Percentiles rank a stretch among this genome's conserved stretches.
Conservation (phyloP, 2,888 invertebrate genomes). For the Maniola hyperantus region DNA sequence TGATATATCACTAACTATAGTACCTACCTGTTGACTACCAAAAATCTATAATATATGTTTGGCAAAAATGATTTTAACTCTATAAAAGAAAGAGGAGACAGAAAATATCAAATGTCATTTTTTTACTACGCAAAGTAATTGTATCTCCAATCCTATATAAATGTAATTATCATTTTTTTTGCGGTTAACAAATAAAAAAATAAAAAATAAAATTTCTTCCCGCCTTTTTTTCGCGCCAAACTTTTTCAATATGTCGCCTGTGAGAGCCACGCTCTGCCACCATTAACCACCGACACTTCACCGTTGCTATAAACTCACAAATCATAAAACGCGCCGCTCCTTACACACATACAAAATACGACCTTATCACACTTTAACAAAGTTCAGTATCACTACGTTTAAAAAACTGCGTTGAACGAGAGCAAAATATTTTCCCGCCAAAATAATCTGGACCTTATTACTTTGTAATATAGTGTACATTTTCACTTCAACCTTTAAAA, state of each 20-base stretch:
- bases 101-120: background rate
- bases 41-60: too few relatives aligned
- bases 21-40: background rate
- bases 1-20: too few relatives aligned
- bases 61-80: too few relatives aligned
- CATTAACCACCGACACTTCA: conserved; percentile 82
- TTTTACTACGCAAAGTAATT: conserved; percentile 4
- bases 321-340: conserved; percentile 78
- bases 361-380: conserved; percentile 51
- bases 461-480: conserved; percentile 66
- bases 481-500: conserved; percentile 70
- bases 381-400: conserved; percentile 51
- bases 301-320: conserved; percentile 83
- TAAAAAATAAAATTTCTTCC: conserved; percentile 30
- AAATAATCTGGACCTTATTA: conserved; percentile 76
- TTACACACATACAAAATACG: conserved; percentile 51
- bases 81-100: background rate
- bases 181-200: conserved; percentile 26
- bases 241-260: conserved; percentile 81
- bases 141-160: background rate
- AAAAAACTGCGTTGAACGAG: conserved; percentile 55
- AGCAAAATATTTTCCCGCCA: conserved; percentile 65
- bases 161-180: conserved; percentile 6
- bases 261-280: conserved; percentile 78
- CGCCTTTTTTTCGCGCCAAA: conserved; percentile 73